Evolutionary conservation across 2,797 vertebrate genomes (phyloP), one percentile per base, ranked within the genome.

Genomic region (Amblyraja radiata): DNA sequence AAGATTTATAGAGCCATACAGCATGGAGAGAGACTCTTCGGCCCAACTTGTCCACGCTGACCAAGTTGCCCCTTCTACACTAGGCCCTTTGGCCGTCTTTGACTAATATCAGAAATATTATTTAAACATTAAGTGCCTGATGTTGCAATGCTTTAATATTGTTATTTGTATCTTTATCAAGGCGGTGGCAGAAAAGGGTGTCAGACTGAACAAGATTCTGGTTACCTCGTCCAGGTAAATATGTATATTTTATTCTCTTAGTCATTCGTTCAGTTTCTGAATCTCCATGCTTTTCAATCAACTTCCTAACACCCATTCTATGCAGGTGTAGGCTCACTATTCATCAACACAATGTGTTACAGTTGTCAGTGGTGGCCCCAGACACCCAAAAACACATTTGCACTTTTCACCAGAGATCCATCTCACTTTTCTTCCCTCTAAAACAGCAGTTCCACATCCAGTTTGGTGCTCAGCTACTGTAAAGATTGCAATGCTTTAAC

Each of bases 211-310:
- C 93, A 95, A 94, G 91, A 74, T 94, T 93, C 94, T 95, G 1
- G 96, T 96, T 0, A 94, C 97, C 93, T 94, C 96, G 0, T 97
- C 96, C 46, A 96, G 97, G 98, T 98, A 95, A 96, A n/a, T 28
- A 54, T 74, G 32, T 18, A 79, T 28, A 36, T 81, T 78, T n/a
- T 63, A n/a, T 5, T 39, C 28, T 79, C 83, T 61, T 25, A 28
- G 9, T 54, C 46, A 18, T 2, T 71, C 1, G 10, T 68, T n/a
- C 46, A 54, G 8, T 16, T 86, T 1, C 58, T 65, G 28, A 86
- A 28, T 86, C 28, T 13, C 80, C 25, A n/a, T 14, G 28, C 25
- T 58, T 65, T 65, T 86, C 58, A 65, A 1, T 1, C 58, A 28
- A 28, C 6, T 65, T 2, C 25, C 54, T 61, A n/a, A 32, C 16